Conservation (phyloP, 1,140 invertebrate genomes). For the Mactra quadrangularis region DNA sequence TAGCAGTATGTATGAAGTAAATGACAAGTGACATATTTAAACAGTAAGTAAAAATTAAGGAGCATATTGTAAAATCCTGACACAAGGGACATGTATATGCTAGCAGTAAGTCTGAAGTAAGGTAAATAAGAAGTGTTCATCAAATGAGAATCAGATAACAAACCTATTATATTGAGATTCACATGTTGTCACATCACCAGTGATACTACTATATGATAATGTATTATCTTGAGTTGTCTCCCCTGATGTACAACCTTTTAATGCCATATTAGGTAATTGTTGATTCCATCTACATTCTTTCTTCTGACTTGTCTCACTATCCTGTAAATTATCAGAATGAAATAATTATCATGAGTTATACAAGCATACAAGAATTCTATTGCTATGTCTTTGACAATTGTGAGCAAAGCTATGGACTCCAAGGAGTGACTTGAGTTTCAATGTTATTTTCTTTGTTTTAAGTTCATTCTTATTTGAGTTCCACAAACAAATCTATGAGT, state of each 20-base stretch:
- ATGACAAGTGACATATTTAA: no score
- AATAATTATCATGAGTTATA: no score
- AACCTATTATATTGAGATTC: slow-evolving; percentile 82
- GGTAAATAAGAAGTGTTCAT: no score
- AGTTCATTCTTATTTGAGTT: no score
- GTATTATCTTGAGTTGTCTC: slow-evolving; percentile 77
- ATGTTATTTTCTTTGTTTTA: neutral
- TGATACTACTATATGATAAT: slow-evolving; percentile 78
- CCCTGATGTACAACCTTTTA: slow-evolving; percentile 67
- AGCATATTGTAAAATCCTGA: no score
- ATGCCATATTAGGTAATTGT: slow-evolving; percentile 74
- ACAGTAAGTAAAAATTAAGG: no score
- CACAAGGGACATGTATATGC: no score
- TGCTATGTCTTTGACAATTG: neutral
- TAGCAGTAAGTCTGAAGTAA: no score
- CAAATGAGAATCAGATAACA: no score
- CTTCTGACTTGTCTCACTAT: slow-evolving; percentile 67
- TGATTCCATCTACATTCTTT: slow-evolving; percentile 69
- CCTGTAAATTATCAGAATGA: slow-evolving; percentile 63
- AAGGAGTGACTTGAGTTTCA: neutral
- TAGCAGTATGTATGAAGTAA: no score
- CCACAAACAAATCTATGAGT: neutral
- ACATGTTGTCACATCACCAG: slow-evolving; percentile 78
- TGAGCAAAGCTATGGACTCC: neutral
- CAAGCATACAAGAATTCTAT: no score